Evolutionary conservation across 2,888 invertebrate species (phyloP).

Genomic region (Charanyca ferruginea): DNA sequence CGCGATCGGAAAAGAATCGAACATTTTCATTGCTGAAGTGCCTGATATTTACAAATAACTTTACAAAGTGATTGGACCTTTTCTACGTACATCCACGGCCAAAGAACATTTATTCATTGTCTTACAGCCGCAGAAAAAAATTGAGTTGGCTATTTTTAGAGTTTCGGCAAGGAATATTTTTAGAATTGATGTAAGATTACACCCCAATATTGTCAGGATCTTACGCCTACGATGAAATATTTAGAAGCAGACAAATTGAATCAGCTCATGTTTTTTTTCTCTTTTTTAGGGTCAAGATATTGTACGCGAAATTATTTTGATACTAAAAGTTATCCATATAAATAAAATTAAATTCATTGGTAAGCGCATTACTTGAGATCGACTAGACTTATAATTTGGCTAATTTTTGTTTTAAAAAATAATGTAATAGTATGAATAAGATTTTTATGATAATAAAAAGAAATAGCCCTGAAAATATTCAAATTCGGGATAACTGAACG

Average conservation of each 20-base stretch:
- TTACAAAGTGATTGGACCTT: not conserved
- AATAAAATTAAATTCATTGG: too few relatives aligned
- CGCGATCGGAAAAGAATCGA: not conserved
- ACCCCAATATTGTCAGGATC: not conserved
- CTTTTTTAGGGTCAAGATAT: not conserved
- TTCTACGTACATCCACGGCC: not conserved
- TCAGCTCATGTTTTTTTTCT: not conserved
- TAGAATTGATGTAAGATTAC: not conserved
- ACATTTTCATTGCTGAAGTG: not conserved
- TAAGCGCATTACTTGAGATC: too few relatives aligned
- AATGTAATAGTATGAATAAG: too few relatives aligned
- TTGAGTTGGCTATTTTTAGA: not conserved
- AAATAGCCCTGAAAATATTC: too few relatives aligned
- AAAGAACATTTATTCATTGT: not conserved
- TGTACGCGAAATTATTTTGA: too few relatives aligned
- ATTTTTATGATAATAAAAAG: too few relatives aligned
- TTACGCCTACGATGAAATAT: conserved; percentile 3
- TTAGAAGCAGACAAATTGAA: not conserved
- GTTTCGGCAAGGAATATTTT: conserved; percentile 1
- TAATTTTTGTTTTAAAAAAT: too few relatives aligned
- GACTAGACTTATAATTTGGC: too few relatives aligned
- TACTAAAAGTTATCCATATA: too few relatives aligned
- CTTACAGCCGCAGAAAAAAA: not conserved
- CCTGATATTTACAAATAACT: not conserved
- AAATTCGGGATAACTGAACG: too few relatives aligned